Conservation (phyloP, 2,888 invertebrate genomes). For the Hirtodrosophila histrioides region DNA sequence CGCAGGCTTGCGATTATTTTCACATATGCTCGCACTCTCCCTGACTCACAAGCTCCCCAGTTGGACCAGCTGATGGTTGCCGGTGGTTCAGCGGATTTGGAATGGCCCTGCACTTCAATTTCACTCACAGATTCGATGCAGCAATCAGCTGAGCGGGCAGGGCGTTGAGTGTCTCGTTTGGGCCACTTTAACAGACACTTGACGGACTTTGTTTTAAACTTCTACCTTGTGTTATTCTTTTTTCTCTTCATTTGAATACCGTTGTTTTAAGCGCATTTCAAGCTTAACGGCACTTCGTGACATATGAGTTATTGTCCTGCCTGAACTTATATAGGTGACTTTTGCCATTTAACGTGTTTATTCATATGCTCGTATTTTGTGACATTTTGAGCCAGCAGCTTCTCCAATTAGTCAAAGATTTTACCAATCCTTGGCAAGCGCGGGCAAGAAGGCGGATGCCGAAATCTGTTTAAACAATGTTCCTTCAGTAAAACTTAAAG, state of each 20-base stretch:
- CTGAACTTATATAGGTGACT: slow-evolving; percentile 29
- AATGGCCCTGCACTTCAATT: slow-evolving; percentile 51
- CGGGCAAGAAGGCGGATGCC: too few relatives aligned
- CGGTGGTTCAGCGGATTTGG: slow-evolving; percentile 48
- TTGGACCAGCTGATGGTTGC: slow-evolving; percentile 15
- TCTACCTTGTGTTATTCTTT: slow-evolving; percentile 29
- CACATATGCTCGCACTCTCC: slow-evolving; percentile 51
- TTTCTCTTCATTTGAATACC: slow-evolving; percentile 31
- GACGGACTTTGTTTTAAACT: slow-evolving; percentile 64
- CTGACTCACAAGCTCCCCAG: slow-evolving; percentile 18
- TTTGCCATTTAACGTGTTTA: slow-evolving; percentile 22
- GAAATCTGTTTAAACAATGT: too few relatives aligned
- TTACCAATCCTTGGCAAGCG: too few relatives aligned
- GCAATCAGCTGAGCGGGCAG: slow-evolving; percentile 52
- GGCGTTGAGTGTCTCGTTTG: slow-evolving; percentile 56
- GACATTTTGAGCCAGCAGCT: background rate
- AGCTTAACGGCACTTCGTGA: slow-evolving; percentile 73
- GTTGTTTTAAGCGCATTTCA: slow-evolving; percentile 72
- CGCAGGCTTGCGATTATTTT: slow-evolving; percentile 78
- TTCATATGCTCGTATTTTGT: slow-evolving; percentile 28
- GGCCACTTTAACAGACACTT: slow-evolving; percentile 44
- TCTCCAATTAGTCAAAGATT: slow-evolving; percentile 12
- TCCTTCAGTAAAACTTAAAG: too few relatives aligned
- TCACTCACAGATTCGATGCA: slow-evolving; percentile 65
- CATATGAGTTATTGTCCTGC: slow-evolving; percentile 70